A percentile compares a stretch with the other conserved stretches of the same genome.
Conservation (phyloP, 2,797 vertebrate species). For the Diplodus sargus region DNA sequence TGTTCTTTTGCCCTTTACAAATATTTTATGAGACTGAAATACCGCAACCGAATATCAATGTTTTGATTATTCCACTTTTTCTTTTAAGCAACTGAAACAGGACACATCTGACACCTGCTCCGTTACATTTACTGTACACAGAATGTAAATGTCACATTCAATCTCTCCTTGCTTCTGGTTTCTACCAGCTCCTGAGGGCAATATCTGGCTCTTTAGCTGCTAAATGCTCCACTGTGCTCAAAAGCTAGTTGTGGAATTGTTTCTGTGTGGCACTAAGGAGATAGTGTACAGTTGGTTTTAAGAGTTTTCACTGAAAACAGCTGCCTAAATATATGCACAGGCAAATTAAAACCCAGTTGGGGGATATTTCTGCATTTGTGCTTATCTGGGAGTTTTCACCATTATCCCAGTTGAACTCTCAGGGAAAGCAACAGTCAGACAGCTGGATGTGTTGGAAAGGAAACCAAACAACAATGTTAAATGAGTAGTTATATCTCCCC, state of each 20-base stretch:
- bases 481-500: background rate
- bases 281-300: background rate
- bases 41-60: background rate
- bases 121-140: constrained; percentile 4
- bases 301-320: constrained; percentile 1
- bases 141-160: background rate
- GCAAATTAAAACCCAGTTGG: background rate
- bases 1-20: constrained; percentile 48
- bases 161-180: background rate
- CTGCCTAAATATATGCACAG: background rate
- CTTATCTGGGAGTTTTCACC: background rate
- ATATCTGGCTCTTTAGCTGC: background rate
- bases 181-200: background rate
- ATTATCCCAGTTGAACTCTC: background rate
- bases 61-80: background rate
- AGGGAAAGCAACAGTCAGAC: background rate
- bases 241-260: background rate
- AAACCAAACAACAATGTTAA: background rate
- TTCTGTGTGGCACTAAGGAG: too few species aligned
- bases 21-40: constrained; percentile 21
- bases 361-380: background rate
- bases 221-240: constrained; percentile 5
- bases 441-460: background rate
- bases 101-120: background rate
- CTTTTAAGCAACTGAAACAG: constrained; percentile 2